Evolutionary conservation across 2,888 invertebrate genomes (phyloP).

Genomic region (Cephalotes varians): DNA sequence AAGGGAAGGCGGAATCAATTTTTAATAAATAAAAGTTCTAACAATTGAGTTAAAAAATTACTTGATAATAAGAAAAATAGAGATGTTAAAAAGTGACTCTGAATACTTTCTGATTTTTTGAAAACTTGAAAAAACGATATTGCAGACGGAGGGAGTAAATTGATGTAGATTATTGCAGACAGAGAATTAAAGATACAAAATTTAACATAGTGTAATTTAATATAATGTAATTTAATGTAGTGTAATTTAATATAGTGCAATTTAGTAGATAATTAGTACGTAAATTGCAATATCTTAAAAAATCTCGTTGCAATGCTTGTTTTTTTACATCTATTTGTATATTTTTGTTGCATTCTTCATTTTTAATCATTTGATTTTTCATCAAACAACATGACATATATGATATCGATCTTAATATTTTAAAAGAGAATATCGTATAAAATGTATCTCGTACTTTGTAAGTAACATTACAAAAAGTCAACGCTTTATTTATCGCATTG

Average conservation of each 20-base stretch:
- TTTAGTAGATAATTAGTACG: background rate
- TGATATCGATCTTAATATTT: slow-evolving; percentile 1
- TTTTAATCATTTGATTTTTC: background rate
- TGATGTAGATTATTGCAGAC: too few species aligned
- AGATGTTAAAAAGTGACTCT: too few species aligned
- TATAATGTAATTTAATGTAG: too few species aligned
- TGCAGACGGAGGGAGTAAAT: too few species aligned
- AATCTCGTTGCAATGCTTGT: background rate
- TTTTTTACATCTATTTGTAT: background rate
- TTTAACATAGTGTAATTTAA: background rate
- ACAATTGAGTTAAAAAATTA: too few species aligned
- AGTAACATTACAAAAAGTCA: slow-evolving; percentile 14
- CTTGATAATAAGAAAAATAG: too few species aligned
- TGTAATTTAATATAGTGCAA: background rate
- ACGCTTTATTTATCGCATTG: slow-evolving; percentile 49
- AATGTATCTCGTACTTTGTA: background rate
- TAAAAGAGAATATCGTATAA: background rate
- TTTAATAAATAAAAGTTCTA: too few species aligned
- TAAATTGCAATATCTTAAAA: background rate
- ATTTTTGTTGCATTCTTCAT: background rate
- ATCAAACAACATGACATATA: background rate
- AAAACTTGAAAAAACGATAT: too few species aligned
- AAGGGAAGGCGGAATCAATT: too few species aligned
- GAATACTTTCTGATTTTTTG: too few species aligned
- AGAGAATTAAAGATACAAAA: background rate